A percentile compares a stretch with the other conserved stretches of the same genome.
phyloP scores from a whole-genome alignment of 2,113 vertebrate genomes.

The Camelus dromedarius region DNA sequence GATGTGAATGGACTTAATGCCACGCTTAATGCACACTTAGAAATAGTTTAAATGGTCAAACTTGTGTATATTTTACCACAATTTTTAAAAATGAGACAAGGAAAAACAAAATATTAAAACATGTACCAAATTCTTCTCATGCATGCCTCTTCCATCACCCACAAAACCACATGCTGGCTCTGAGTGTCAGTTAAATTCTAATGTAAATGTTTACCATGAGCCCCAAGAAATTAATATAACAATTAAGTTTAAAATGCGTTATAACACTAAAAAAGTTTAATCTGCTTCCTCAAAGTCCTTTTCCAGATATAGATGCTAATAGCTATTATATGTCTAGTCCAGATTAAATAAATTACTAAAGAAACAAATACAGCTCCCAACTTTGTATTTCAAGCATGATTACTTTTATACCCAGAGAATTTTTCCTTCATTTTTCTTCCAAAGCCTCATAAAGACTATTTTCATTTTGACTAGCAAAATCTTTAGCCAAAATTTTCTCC shows the following conservation, averaged over 20 bases:
- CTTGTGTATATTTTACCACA: background rate
- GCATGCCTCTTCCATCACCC: background rate
- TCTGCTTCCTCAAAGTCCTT: constrained; percentile 1
- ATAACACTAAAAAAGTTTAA: constrained; percentile 14
- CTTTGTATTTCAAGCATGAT: background rate
- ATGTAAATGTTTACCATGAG: background rate
- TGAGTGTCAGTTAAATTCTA: background rate
- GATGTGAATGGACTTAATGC: background rate
- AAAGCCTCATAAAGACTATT: constrained; percentile 16
- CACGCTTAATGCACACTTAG: background rate
- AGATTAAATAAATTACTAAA: background rate
- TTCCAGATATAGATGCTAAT: background rate
- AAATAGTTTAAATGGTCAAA: background rate
- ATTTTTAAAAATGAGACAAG: background rate
- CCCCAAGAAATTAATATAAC: background rate
- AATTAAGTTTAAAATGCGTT: constrained; percentile 34
- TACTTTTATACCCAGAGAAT: background rate
- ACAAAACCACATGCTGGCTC: background rate
- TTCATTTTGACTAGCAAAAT: constrained; percentile 53
- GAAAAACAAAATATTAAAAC: background rate
- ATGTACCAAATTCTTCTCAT: background rate
- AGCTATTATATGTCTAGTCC: background rate
- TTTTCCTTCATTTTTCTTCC: constrained; percentile 42
- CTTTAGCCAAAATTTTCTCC: background rate
- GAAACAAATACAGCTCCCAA: background rate